Evolutionary conservation across 2,888 invertebrate species (phyloP).

Genomic region (Helleia helle): DNA sequence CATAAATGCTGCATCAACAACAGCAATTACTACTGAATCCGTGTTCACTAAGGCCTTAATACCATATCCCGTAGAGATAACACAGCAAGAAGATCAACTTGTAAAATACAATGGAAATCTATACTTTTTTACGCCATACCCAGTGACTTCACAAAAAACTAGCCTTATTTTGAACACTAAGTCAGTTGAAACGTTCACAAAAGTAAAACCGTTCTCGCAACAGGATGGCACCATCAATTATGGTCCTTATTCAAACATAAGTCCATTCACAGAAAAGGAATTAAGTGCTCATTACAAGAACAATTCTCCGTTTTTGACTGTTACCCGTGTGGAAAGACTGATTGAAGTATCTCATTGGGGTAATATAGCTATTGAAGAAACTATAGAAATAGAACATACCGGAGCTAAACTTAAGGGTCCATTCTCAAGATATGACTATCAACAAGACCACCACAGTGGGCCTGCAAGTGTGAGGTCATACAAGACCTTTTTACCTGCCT

Average conservation of each 20-base stretch:
- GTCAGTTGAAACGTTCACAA: constrained; percentile 87
- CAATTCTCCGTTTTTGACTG: constrained; percentile 96
- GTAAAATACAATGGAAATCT: constrained; percentile 90
- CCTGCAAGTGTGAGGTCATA: constrained; percentile 94
- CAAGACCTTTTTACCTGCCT: constrained; percentile 87
- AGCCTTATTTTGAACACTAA: constrained; percentile 83
- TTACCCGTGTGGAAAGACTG: constrained; percentile 86
- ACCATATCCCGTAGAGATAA: constrained; percentile 91
- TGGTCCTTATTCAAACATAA: constrained; percentile 89
- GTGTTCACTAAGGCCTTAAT: constrained; percentile 83
- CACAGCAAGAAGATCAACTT: constrained; percentile 94
- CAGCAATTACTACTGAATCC: constrained; percentile 78
- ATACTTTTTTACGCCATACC: constrained; percentile 89
- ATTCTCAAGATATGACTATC: constrained; percentile 98
- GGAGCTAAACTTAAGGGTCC: constrained; percentile 95
- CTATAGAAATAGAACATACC: constrained; percentile 91
- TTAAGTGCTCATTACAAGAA: constrained; percentile 94
- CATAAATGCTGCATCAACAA: constrained; percentile 72
- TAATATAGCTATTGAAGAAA: constrained; percentile 97
- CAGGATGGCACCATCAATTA: constrained; percentile 88
- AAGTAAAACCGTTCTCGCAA: constrained; percentile 85
- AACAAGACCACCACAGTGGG: constrained; percentile 91
- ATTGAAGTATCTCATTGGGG: constrained; percentile 99
- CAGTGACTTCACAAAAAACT: constrained; percentile 86
- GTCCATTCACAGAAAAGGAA: constrained; percentile 74